Conservation (phyloP, 64 coral and sea anemone species). For the Trachythela sp. region DNA sequence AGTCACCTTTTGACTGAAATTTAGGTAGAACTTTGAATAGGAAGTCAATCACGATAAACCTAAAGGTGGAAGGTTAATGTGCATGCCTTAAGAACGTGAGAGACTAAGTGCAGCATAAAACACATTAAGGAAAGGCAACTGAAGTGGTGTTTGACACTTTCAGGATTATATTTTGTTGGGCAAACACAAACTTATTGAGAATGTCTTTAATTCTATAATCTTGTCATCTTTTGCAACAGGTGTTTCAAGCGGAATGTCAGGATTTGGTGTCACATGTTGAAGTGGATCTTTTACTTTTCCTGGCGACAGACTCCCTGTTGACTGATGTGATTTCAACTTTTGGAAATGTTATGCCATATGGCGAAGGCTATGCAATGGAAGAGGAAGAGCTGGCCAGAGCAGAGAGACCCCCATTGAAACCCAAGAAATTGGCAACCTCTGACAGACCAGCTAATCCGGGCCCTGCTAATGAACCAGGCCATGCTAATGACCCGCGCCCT, state of each 20-base stretch:
- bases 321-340: neutral
- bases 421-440: neutral
- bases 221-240: neutral
- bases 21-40: too few species aligned
- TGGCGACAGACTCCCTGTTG: neutral
- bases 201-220: too few species aligned
- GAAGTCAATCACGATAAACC: too few species aligned
- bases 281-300: neutral
- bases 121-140: too few species aligned
- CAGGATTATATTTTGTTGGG: too few species aligned
- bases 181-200: too few species aligned
- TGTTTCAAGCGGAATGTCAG: neutral
- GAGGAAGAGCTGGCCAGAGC: neutral
- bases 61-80: too few species aligned
- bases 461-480: neutral
- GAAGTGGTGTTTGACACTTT: too few species aligned
- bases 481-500: neutral
- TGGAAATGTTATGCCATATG: neutral
- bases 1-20: too few species aligned
- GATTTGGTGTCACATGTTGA: neutral
- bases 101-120: too few species aligned
- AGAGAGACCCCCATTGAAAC: neutral
- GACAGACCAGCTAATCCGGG: neutral
- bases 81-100: too few species aligned
- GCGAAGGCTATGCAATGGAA: neutral